Evolutionary conservation across 2,888 invertebrate genomes (phyloP).

Genomic region (Tryphoninae sp.): DNA sequence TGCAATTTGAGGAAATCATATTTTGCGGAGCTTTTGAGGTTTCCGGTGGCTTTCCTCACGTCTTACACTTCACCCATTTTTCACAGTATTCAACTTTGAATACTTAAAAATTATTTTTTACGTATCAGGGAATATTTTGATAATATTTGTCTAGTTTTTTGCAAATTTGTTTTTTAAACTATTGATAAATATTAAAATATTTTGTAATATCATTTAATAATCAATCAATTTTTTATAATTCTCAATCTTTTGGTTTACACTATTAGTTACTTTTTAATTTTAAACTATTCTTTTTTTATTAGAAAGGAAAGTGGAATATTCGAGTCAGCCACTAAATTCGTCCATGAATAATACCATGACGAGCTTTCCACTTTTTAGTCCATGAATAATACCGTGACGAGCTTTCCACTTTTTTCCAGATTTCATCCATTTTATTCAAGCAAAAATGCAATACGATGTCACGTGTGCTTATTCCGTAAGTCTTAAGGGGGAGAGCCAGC

Average conservation of each 20-base stretch:
- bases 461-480: conserved; percentile 10
- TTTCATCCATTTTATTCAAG: conserved; percentile 17
- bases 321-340: not conserved
- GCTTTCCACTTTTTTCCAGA: not conserved
- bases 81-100: too few species aligned
- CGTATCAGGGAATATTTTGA: too few species aligned
- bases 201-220: too few species aligned
- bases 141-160: too few species aligned
- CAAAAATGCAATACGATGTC: conserved; percentile 41
- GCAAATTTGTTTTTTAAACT: too few species aligned
- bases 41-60: too few species aligned
- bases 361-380: not conserved
- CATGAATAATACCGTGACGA: not conserved
- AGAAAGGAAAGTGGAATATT: not conserved
- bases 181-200: too few species aligned
- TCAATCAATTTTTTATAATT: too few species aligned
- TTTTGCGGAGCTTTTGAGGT: not conserved
- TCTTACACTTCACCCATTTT: too few species aligned
- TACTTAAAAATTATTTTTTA: too few species aligned
- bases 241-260: too few species aligned
- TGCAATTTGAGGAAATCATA: not conserved
- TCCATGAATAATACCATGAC: not conserved
- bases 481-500: conserved; percentile 36
- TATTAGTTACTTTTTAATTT: not conserved
- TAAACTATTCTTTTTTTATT: not conserved